phyloP scores from a whole-genome alignment of 1,140 invertebrate genomes.

The Aphis gossypii region DNA sequence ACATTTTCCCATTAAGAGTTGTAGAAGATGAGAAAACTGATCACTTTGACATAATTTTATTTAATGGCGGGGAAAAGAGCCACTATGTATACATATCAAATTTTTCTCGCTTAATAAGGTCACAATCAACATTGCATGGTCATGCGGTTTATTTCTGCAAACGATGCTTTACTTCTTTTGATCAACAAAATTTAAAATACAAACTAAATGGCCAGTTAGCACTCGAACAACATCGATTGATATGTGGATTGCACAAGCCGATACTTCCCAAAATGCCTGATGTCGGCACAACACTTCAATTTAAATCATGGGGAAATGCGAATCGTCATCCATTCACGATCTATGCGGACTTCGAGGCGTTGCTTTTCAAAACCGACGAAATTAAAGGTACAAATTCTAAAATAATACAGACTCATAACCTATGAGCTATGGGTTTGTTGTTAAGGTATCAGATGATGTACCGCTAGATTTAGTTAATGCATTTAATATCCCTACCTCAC shows the following conservation, averaged over 20 bases:
- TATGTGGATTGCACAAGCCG: not conserved
- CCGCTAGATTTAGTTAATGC: too few species aligned
- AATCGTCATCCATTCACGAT: too few species aligned
- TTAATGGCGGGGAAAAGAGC: not conserved
- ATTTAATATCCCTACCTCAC: too few species aligned
- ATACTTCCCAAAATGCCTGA: too few species aligned
- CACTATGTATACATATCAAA: not conserved
- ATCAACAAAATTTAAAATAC: not conserved
- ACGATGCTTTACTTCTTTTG: not conserved
- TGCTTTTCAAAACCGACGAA: too few species aligned
- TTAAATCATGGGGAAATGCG: too few species aligned
- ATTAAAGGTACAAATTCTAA: too few species aligned
- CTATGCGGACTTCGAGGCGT: too few species aligned
- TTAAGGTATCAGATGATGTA: too few species aligned
- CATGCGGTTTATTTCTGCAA: not conserved
- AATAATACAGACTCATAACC: too few species aligned
- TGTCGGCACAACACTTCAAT: too few species aligned
- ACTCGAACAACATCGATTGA: not conserved
- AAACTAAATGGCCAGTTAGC: not conserved
- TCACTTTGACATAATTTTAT: not conserved
- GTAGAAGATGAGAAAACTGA: not conserved
- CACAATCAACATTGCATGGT: not conserved
- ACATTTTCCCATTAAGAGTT: not conserved
- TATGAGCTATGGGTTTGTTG: too few species aligned
- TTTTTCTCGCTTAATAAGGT: not conserved